phyloP scores from a whole-genome alignment of 2,113 vertebrate species.

The Alexandromys fortis region DNA sequence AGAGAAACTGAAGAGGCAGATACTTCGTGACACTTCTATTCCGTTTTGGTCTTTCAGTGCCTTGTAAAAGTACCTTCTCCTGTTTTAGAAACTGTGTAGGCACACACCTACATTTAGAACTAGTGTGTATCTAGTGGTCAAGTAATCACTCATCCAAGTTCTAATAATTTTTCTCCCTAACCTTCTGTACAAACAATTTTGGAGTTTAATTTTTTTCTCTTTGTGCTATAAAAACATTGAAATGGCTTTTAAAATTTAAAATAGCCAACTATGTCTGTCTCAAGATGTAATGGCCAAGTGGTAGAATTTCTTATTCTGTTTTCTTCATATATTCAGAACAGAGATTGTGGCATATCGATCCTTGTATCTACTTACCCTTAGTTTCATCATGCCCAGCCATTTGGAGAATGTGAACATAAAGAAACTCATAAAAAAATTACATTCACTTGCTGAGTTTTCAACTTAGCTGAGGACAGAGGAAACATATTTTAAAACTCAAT shows the following conservation, averaged over 20 bases:
- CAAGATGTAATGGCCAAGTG: not conserved
- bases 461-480: not conserved
- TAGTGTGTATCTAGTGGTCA: too few relatives aligned
- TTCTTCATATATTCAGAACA: not conserved
- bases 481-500: not conserved
- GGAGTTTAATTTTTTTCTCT: not conserved
- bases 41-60: not conserved
- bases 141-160: not conserved
- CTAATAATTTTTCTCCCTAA: not conserved
- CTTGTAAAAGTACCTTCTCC: not conserved
- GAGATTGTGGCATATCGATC: not conserved
- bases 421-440: not conserved
- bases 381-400: not conserved
- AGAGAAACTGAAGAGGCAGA: not conserved
- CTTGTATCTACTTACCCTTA: not conserved
- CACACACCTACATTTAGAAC: not conserved
- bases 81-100: not conserved
- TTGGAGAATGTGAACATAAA: not conserved
- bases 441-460: not conserved
- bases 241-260: conserved; percentile 40
- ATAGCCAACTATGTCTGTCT: not conserved
- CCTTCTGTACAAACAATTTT: not conserved
- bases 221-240: not conserved
- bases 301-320: not conserved
- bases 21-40: not conserved